Conservation (phyloP, 2,888 invertebrate species). For the Caenorhabditis macrosperma region DNA sequence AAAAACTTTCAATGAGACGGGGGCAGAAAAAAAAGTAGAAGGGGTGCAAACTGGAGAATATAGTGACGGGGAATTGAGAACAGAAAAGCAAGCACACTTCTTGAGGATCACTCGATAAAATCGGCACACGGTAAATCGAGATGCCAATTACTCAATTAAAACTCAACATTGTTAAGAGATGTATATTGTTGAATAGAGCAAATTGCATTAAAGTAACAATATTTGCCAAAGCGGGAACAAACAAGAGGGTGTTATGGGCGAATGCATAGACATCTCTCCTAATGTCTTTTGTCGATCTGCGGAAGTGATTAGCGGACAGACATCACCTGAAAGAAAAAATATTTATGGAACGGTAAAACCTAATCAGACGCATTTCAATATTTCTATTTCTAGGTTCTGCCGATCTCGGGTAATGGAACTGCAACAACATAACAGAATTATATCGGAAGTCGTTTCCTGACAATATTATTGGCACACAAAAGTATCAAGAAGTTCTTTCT, state of each 20-base stretch:
- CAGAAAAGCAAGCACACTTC: slow-evolving; percentile 14
- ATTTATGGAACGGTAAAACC: background rate
- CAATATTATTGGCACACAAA: too few relatives aligned
- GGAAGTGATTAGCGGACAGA: slow-evolving; percentile 70
- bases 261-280: background rate
- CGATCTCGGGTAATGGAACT: too few relatives aligned
- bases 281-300: slow-evolving; percentile 7
- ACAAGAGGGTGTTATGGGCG: slow-evolving; percentile 21
- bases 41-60: slow-evolving; percentile 2
- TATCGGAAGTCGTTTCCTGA: too few relatives aligned
- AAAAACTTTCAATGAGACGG: background rate
- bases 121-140: slow-evolving; percentile 2
- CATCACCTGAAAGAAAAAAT: slow-evolving; percentile 70
- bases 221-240: slow-evolving; percentile 30
- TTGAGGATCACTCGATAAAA: slow-evolving; percentile 35
- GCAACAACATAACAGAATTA: too few relatives aligned
- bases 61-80: slow-evolving; percentile 9
- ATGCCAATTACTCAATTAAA: slow-evolving; percentile 42
- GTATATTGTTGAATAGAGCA: slow-evolving; percentile 18
- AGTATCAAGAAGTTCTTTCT: too few relatives aligned
- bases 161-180: slow-evolving; percentile 36
- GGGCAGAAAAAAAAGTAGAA: slow-evolving; percentile 1
- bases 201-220: slow-evolving; percentile 45
- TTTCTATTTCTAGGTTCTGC: background rate
- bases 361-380: background rate